phyloP scores from a whole-genome alignment of 2,797 vertebrate genomes.

The Emydoidea blandingii region DNA sequence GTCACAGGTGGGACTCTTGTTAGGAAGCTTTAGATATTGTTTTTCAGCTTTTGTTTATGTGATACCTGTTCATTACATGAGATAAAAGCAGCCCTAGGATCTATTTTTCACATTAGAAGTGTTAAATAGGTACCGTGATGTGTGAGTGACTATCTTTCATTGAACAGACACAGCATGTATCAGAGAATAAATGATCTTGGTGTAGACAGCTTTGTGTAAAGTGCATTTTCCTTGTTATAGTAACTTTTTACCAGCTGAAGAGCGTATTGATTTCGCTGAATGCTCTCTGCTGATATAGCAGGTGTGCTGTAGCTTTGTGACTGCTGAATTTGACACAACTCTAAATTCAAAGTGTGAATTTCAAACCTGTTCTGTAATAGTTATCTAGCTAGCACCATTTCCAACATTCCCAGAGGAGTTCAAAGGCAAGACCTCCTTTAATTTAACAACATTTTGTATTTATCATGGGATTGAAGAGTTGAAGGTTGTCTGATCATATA shows the following conservation, averaged over 20 bases:
- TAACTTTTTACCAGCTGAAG: background rate
- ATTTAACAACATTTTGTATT: conserved; percentile 31
- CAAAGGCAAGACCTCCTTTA: background rate
- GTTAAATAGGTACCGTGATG: background rate
- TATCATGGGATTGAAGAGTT: background rate
- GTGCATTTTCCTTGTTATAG: background rate
- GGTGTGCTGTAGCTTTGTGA: background rate
- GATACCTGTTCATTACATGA: background rate
- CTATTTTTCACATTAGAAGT: background rate
- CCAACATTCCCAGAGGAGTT: background rate
- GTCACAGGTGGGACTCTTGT: background rate
- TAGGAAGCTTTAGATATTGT: background rate
- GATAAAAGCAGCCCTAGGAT: background rate
- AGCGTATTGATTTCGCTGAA: conserved; percentile 15
- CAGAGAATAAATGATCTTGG: background rate
- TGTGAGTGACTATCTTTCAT: background rate
- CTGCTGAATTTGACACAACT: background rate
- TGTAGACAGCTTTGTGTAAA: conserved; percentile 11
- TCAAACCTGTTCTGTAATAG: background rate
- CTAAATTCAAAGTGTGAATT: conserved; percentile 13
- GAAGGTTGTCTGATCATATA: background rate
- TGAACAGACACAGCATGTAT: background rate
- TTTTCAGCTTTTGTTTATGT: conserved; percentile 4
- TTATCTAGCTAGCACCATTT: background rate
- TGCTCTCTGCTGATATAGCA: background rate